Percentiles rank a stretch among this genome's conserved stretches.
These are phyloP conservation scores for Drosophila subobscura DNA, from an alignment of 1,140 invertebrate genomes.

Conservation along the genomic window DNA sequence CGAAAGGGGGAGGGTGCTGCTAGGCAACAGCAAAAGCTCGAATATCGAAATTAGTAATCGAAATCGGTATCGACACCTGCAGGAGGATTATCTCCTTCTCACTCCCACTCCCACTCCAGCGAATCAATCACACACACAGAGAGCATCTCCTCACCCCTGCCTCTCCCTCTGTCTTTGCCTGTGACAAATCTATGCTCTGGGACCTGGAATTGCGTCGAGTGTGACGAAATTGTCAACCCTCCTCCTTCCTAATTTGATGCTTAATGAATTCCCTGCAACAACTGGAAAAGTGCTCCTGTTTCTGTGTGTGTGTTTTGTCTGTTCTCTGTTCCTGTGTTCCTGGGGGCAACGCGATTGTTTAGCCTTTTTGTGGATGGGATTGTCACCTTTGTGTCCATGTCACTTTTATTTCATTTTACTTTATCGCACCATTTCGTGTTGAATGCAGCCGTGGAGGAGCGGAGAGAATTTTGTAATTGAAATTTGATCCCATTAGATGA, in stretches of 20 bases:
- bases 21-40: neutral
- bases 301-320: constrained; percentile 6
- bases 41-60: constrained; percentile 9
- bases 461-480: constrained; percentile 77
- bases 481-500: constrained; percentile 80
- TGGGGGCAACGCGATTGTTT: constrained; percentile 68
- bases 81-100: neutral
- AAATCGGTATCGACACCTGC: constrained; percentile 34
- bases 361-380: constrained; percentile 75
- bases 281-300: constrained; percentile 54
- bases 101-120: neutral
- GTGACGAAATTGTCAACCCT: constrained; percentile 80
- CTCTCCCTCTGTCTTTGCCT: neutral
- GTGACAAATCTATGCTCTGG: constrained; percentile 52
- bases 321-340: constrained; percentile 20
- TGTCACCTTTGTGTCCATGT: constrained; percentile 77
- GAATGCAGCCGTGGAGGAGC: constrained; percentile 41
- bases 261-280: constrained; percentile 70
- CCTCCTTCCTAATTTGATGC: constrained; percentile 75
- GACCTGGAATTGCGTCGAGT: constrained; percentile 35
- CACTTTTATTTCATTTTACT: constrained; percentile 67
- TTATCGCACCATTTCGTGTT: constrained; percentile 38
- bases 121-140: constrained; percentile 3
- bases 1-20: constrained; percentile 22
- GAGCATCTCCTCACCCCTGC: too few species aligned